Base-by-base conservation (phyloP, 1,140 invertebrate species). In the Lordiphosa collinella region DNA sequence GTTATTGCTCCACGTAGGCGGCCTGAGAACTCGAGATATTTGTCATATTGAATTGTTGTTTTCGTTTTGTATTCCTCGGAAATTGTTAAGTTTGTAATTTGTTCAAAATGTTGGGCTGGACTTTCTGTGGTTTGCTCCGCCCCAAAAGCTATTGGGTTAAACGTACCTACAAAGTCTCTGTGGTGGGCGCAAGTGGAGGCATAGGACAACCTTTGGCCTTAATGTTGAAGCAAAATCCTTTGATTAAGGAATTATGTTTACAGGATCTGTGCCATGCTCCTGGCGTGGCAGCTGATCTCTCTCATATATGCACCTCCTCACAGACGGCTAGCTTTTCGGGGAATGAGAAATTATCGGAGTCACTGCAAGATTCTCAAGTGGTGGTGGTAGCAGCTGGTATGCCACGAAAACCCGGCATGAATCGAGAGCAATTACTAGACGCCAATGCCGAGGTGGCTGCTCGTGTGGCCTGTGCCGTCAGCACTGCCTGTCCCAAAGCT, bases 191-290 rank as follows among this genome's bases (percentile, higher is more conserved):
- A 0, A 93, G 93, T 82, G 98, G 98, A 50, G 98, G 97, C 35
- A 99, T 99, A 89, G 98, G 98, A 0, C 98, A 99, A 90, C 98
- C 98, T 4, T 89, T 99, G 66, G 95, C 96, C 1, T 90, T 99
- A 12, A 91, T 99, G 4, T 88, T 99, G 51, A 99, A 99, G 90
- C 92, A 95, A 70, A 96, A 94, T 48, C 93, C 95, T 16, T 87
- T 95, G 10, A 92, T 99, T 4, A 93, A 92, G 7, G 91, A 95
- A 70, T 91, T 99, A 38, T 92, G 93, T 1, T 90, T 99, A 1
- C 99, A 98, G 80, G 98, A 99, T 92, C 94, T 99, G 88, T 95
- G 95, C 0, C 93, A 97, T 78, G 98, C 97, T 34, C 94, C 95
- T 32, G 98, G 98, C 58, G 97, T 99, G n/a, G 97, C 96, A 41